Base-by-base conservation (phyloP, 2,888 invertebrate species). In the Acanthosepion pharaonis region DNA sequence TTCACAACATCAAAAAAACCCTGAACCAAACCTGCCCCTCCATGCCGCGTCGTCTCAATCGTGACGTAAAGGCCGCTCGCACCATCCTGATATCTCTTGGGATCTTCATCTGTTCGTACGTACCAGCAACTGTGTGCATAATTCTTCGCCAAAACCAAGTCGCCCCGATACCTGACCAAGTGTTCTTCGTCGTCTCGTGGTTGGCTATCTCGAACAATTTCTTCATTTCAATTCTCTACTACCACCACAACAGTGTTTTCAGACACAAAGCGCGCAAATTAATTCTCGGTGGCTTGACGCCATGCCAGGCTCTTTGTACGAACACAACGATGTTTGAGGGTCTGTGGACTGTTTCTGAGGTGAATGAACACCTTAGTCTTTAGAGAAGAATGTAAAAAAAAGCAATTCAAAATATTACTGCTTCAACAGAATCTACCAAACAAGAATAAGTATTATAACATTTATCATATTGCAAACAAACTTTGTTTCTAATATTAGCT, bases 191-290 rank as follows among this genome's bases (percentile, higher is more conserved):
- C 20, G 64, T 64, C 25, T 55, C 94, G 5, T 94, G 94, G 94
- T 33, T 94, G 23, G 59, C 94, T 5, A 94, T 94, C 42, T 94
- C 94, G 1, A 94, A 94, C 59, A 94, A 94, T 48, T 94, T 94
- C 94, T 94, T 94, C 33, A 64, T 55, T 15, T 94, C 94, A 11
- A 94, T 94, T 23, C 94, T 94, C 64, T 94, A 94, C 8, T 94
- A 94, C 3, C 94, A 94, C 11, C 94, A 94, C 42, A 94, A 94
- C 64, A 64, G 59, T 23, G 94, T 94, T n/a, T 94, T 94, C 18
- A 53, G 94, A 33, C 28, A 64, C 59, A 94, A 94, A 25, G 94
- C 94, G 6, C 94, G 55, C 18, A 94, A 94, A 20, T 11, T 94
- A 25, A 64, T 94, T 0, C 94, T 48, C 2, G 42, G 53, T 20